Evolutionary conservation across 2,797 vertebrate genomes (phyloP), one percentile per base, ranked within the genome.

Genomic region (Xiphorhynchus erythropygius): DNA sequence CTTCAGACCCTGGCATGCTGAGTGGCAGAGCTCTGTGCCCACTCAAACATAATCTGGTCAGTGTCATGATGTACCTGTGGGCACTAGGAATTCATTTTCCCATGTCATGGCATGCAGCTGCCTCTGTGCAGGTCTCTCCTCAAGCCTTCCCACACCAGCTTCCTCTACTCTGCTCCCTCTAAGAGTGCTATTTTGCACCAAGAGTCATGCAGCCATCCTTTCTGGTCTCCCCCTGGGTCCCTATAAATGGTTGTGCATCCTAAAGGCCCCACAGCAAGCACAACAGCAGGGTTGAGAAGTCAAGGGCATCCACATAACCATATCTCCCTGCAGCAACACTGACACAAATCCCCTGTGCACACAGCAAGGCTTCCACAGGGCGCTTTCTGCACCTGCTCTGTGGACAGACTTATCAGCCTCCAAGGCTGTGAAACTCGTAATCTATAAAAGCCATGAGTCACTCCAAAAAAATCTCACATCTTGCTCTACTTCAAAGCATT

Each of bases 361-460:
- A 18, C 56, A 39, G 30, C 1, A 18, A 87, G 27, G 89, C 57
- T 35, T 53, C 80, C 69, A 39, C 53, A 37, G 46, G 28, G 42
- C 0, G 0, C 73, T 42, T 42, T 33, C 50, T 86, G 52, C 89
- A 95, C 85, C 92, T 96, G 94, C 82, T 84, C 79, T 49, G 28
- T 18, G 82, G 59, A 83, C 76, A 56, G 56, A 23, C 62, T 88
- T 85, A 91, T 67, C 92, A 92, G 87, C 59, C 79, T 96, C 67
- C 63, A 73, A 94, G 89, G 91, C 84, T 88, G 63, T 1, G 30
- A 86, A 96, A 73, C 62, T 56, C 46, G 35, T 83, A 86, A 85
- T 89, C 89, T 95, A 37, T 81, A 93, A 95, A 92, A 91, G 69
- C 44, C 44, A 79, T 80, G 74, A 93, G 80, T 93, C 87, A 86